Conservation (phyloP, 2,113 vertebrate genomes). For the Lathamus discolor region DNA sequence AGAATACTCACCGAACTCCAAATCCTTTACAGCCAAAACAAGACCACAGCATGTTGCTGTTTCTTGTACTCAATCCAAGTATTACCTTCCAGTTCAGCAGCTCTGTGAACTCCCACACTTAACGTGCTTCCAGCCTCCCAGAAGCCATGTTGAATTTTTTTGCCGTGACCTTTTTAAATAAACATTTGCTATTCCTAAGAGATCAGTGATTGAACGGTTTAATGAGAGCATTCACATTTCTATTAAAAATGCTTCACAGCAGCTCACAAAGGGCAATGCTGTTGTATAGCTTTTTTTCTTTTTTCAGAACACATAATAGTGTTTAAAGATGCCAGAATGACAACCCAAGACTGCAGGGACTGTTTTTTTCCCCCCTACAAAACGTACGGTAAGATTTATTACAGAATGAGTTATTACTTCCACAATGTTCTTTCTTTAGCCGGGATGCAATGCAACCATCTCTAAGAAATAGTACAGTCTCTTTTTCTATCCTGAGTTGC, state of each 20-base stretch:
- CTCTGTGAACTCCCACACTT: constrained; percentile 36
- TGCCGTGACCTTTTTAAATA: constrained; percentile 41
- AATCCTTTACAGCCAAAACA: constrained; percentile 39
- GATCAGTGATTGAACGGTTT: constrained; percentile 18
- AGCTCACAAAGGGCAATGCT: neutral
- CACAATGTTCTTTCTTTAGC: neutral
- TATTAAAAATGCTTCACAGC: constrained; percentile 1
- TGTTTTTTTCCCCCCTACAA: neutral
- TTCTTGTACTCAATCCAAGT: constrained; percentile 28
- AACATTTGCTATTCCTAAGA: constrained; percentile 52
- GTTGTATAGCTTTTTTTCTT: neutral
- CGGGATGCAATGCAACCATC: neutral
- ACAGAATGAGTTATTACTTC: neutral
- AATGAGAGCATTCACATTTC: constrained; percentile 28
- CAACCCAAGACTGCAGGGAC: neutral
- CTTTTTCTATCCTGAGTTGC: neutral
- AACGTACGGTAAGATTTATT: neutral
- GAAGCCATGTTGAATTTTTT: constrained; percentile 10
- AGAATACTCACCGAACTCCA: neutral
- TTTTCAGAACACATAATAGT: neutral
- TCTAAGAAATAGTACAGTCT: neutral
- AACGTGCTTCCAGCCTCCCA: constrained; percentile 21
- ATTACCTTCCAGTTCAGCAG: constrained; percentile 35
- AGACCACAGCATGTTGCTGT: neutral
- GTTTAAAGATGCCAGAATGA: neutral